Conservation (phyloP, 2,113 vertebrate species). For the Larimichthys crocea region DNA sequence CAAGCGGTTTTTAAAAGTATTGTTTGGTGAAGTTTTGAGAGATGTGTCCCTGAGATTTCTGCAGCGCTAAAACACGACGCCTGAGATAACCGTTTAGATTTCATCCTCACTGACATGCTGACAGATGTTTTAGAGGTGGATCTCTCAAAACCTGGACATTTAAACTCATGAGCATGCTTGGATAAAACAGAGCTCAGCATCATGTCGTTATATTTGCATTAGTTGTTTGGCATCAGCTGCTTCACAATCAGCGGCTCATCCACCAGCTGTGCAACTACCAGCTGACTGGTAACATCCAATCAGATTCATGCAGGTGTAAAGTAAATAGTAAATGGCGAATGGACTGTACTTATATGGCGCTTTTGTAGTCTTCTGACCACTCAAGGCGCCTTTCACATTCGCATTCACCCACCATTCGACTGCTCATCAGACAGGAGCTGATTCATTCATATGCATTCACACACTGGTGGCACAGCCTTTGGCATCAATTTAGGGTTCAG, state of each 20-base stretch:
- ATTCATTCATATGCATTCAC: no score
- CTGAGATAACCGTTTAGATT: background rate
- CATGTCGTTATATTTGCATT: background rate
- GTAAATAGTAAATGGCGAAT: no score
- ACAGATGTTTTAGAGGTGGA: background rate
- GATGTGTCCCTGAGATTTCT: background rate
- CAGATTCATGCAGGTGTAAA: background rate
- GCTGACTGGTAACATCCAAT: background rate
- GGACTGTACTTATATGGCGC: no score
- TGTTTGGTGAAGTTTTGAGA: background rate
- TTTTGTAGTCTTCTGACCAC: no score
- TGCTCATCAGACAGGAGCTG: no score
- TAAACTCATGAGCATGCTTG: no score
- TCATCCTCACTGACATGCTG: background rate
- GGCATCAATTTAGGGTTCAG: no score
- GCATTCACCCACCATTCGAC: no score
- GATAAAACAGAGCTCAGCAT: background rate
- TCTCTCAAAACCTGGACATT: background rate
- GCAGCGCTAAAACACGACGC: background rate
- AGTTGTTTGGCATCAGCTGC: background rate
- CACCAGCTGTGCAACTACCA: background rate
- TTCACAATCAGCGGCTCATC: background rate
- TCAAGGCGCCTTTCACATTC: no score
- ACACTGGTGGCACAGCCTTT: no score
- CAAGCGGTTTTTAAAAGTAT: background rate